These are phyloP conservation scores for Plutella xylostella DNA, from an alignment of 2,888 invertebrate genomes.

Conservation along the genomic window DNA sequence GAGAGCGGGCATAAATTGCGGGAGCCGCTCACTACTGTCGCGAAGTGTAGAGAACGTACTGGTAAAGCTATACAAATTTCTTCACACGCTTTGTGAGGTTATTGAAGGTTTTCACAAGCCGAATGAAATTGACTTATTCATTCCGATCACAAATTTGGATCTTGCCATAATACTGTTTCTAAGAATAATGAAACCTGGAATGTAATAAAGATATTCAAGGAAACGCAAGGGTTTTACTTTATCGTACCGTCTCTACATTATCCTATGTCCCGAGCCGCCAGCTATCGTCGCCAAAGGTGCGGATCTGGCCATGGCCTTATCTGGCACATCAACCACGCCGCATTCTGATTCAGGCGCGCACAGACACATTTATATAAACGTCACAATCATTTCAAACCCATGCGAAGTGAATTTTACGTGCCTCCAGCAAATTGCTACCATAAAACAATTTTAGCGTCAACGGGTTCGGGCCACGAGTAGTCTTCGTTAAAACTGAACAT, in stretches of 20 bases:
- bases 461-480: background rate
- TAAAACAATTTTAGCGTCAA: slow-evolving; percentile 5
- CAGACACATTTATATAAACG: too few species aligned
- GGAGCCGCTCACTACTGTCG: slow-evolving; percentile 12
- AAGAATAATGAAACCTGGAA: too few species aligned
- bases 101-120: too few species aligned
- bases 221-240: too few species aligned
- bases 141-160: too few species aligned
- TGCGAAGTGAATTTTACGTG: background rate
- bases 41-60: background rate
- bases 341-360: slow-evolving; percentile 28
- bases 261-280: too few species aligned
- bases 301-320: slow-evolving; percentile 29
- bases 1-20: slow-evolving; percentile 13
- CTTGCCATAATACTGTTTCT: too few species aligned
- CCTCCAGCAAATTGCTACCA: background rate
- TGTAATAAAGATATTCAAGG: too few species aligned
- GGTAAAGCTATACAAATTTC: background rate
- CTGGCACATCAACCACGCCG: slow-evolving; percentile 44
- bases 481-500: slow-evolving; percentile 1
- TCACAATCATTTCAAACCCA: background rate
- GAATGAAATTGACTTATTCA: too few species aligned
- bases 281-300: slow-evolving; percentile 5
- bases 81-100: too few species aligned
- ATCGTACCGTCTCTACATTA: too few species aligned